Conservation (phyloP, 2,888 invertebrate genomes). For the Acleris literana region DNA sequence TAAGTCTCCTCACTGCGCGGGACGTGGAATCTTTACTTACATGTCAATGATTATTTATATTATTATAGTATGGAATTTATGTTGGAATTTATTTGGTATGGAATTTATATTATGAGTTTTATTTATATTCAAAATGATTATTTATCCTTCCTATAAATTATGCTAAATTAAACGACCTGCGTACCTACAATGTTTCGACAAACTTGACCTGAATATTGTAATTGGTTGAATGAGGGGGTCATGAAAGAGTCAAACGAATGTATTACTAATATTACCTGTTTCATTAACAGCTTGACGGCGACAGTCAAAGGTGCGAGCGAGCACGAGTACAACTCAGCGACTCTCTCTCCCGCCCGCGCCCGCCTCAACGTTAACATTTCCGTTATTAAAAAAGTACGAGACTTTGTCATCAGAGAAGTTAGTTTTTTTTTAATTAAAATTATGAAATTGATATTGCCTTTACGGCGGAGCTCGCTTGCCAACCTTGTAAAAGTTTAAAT, state of each 20-base stretch:
- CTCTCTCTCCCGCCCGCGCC: slow-evolving; percentile 46
- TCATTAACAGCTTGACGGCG: neutral
- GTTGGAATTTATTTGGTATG: too few species aligned
- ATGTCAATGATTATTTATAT: too few species aligned
- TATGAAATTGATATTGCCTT: slow-evolving; percentile 84
- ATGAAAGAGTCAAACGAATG: neutral
- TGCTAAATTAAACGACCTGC: neutral
- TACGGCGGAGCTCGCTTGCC: slow-evolving; percentile 72
- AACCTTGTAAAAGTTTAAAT: slow-evolving; percentile 83
- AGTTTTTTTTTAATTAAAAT: slow-evolving; percentile 84
- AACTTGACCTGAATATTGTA: slow-evolving; percentile 3
- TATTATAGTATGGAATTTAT: too few species aligned
- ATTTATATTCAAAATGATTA: neutral
- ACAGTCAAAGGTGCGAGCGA: neutral
- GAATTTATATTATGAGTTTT: too few species aligned
- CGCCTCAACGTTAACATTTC: slow-evolving; percentile 74
- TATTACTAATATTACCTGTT: neutral
- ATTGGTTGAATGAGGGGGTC: neutral
- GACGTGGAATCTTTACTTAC: too few species aligned
- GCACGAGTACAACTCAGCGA: neutral
- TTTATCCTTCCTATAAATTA: neutral
- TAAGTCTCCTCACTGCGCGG: neutral
- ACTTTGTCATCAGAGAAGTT: slow-evolving; percentile 82
- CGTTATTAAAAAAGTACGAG: slow-evolving; percentile 83
- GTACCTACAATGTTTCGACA: neutral